Conservation (phyloP, 2,888 invertebrate genomes). For the Myathropa florea region DNA sequence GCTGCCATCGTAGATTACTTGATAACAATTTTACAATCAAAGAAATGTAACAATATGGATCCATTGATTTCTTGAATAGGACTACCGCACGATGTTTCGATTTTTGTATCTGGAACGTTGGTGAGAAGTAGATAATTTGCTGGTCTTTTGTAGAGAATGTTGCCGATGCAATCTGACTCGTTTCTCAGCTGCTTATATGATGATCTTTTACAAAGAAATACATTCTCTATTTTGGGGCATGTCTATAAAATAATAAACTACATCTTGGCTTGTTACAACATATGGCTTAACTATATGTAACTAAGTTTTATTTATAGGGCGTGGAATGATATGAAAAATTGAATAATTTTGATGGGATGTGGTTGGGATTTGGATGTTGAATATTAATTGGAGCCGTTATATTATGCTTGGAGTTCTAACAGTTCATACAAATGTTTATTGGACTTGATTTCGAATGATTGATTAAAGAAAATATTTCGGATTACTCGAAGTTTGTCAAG, state of each 20-base stretch:
- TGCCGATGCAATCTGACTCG: background rate
- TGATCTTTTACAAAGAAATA: constrained; percentile 21
- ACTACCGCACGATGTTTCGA: background rate
- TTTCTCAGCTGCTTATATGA: background rate
- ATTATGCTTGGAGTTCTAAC: constrained; percentile 26
- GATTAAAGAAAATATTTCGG: constrained; percentile 11
- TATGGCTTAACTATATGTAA: background rate
- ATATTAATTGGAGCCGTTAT: constrained; percentile 12
- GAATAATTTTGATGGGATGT: constrained; percentile 17
- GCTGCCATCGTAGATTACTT: background rate
- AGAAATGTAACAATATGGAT: background rate
- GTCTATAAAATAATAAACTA: constrained; percentile 37
- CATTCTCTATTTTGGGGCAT: constrained; percentile 20
- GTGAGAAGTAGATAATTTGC: background rate
- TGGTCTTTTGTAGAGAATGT: background rate
- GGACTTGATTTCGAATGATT: constrained; percentile 29
- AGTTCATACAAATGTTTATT: too few species aligned
- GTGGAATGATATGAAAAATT: constrained; percentile 32
- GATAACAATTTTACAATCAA: background rate
- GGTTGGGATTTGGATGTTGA: constrained; percentile 17
- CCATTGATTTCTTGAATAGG: background rate
- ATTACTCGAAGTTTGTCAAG: too few species aligned
- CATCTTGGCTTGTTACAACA: background rate
- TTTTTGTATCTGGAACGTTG: background rate
- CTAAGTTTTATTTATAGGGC: constrained; percentile 34